Percentiles rank a stretch among this genome's conserved stretches.
phyloP scores from a whole-genome alignment of 1,140 invertebrate genomes.

The Phymastichus coffea region DNA sequence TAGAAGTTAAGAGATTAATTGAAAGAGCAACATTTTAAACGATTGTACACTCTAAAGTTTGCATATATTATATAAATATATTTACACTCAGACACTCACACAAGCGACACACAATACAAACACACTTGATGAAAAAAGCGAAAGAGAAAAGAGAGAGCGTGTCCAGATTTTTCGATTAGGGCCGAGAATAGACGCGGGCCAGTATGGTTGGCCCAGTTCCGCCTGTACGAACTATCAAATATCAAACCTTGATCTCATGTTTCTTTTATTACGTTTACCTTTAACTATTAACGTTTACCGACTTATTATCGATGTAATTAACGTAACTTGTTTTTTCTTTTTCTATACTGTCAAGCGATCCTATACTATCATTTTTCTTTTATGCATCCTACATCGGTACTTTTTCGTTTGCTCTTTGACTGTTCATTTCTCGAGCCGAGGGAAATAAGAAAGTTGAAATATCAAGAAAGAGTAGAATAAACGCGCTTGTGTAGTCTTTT shows the following conservation, averaged over 20 bases:
- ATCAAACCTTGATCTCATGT: slow-evolving; percentile 53
- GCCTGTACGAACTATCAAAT: slow-evolving; percentile 40
- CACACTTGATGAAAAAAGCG: background rate
- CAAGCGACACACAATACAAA: background rate
- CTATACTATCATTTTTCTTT: slow-evolving; percentile 37
- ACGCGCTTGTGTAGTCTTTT: background rate
- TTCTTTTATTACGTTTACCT: slow-evolving; percentile 45
- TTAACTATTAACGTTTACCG: slow-evolving; percentile 40
- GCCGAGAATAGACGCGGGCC: slow-evolving; percentile 6
- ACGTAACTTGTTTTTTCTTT: slow-evolving; percentile 27
- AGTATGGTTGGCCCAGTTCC: slow-evolving; percentile 30
- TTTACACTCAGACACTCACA: background rate
- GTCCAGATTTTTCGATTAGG: slow-evolving; percentile 23
- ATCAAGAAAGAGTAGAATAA: background rate
- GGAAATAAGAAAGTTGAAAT: background rate
- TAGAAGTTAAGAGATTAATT: background rate
- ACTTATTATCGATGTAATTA: slow-evolving; percentile 34
- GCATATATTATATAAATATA: background rate
- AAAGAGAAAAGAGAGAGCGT: slow-evolving; percentile 23
- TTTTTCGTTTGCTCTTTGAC: slow-evolving; percentile 19
- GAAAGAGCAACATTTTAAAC: background rate
- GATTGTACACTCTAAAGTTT: background rate
- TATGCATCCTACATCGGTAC: slow-evolving; percentile 31
- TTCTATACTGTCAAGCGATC: slow-evolving; percentile 32
- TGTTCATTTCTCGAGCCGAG: slow-evolving; percentile 7